Percentiles rank a stretch among this genome's conserved stretches.
These are phyloP conservation scores for Piprites chloris DNA, from an alignment of 2,113 vertebrate genomes.

Conservation along the genomic window DNA sequence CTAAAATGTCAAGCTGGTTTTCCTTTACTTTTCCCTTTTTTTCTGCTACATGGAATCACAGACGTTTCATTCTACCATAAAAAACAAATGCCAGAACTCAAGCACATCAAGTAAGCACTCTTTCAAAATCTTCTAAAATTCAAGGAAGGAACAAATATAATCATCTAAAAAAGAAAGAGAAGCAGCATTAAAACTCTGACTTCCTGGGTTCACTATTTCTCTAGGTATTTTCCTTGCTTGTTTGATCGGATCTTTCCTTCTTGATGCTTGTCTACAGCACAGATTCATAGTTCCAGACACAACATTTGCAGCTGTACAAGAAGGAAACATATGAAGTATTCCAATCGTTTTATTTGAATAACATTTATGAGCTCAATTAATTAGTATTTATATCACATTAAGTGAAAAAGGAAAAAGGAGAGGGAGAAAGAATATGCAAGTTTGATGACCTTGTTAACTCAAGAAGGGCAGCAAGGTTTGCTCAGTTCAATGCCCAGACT, in stretches of 20 bases:
- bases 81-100: constrained; percentile 59
- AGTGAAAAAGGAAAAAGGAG: constrained; percentile 52
- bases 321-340: constrained; percentile 63
- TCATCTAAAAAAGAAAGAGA: constrained; percentile 39
- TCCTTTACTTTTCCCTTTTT: constrained; percentile 47
- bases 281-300: constrained; percentile 58
- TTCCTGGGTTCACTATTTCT: constrained; percentile 40
- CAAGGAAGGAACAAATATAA: constrained; percentile 20
- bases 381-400: constrained; percentile 56
- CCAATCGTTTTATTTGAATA: constrained; percentile 57
- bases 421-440: constrained; percentile 58
- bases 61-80: constrained; percentile 51
- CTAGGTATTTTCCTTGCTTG: not conserved
- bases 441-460: constrained; percentile 55
- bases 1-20: constrained; percentile 4
- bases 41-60: constrained; percentile 52
- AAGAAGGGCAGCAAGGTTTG: not conserved
- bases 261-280: constrained; percentile 63
- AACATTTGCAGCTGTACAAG: constrained; percentile 51
- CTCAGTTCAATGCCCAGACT: constrained; percentile 54
- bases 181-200: constrained; percentile 39
- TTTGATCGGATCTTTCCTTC: constrained; percentile 44
- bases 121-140: constrained; percentile 55
- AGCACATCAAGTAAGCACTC: constrained; percentile 55
- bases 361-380: constrained; percentile 58